These are phyloP conservation scores for Loripinus fragilis DNA, from an alignment of 2,888 invertebrate genomes.

Conservation along the genomic window DNA sequence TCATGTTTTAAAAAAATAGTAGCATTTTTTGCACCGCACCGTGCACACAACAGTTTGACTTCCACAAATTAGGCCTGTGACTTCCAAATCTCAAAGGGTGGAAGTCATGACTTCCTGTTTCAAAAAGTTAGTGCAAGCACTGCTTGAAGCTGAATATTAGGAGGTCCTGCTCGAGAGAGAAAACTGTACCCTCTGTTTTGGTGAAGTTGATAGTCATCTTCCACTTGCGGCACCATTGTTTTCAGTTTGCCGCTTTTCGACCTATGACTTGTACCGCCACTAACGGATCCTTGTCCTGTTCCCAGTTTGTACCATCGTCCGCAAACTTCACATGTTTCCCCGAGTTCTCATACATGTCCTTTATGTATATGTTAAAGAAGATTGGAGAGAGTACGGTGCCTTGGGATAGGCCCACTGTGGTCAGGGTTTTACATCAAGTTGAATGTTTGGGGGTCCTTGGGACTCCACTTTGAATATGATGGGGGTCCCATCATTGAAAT, in stretches of 20 bases:
- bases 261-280: background rate
- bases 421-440: too few relatives aligned
- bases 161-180: background rate
- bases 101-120: too few relatives aligned
- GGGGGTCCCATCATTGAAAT: too few relatives aligned
- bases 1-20: too few relatives aligned
- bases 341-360: background rate
- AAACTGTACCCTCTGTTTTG: background rate
- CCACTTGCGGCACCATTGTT: background rate
- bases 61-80: too few relatives aligned
- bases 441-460: too few relatives aligned
- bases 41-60: too few relatives aligned
- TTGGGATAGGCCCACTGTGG: constrained; percentile 21
- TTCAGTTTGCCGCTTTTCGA: background rate
- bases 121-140: too few relatives aligned
- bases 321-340: constrained; percentile 9
- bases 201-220: background rate
- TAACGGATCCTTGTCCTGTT: background rate
- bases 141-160: background rate
- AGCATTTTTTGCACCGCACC: too few relatives aligned
- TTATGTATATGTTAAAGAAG: constrained; percentile 20
- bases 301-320: constrained; percentile 27
- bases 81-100: too few relatives aligned
- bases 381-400: constrained; percentile 21
- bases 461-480: too few relatives aligned